Evolutionary conservation across 2,797 vertebrate genomes (phyloP).

Genomic region (Melopsittacus undulatus): DNA sequence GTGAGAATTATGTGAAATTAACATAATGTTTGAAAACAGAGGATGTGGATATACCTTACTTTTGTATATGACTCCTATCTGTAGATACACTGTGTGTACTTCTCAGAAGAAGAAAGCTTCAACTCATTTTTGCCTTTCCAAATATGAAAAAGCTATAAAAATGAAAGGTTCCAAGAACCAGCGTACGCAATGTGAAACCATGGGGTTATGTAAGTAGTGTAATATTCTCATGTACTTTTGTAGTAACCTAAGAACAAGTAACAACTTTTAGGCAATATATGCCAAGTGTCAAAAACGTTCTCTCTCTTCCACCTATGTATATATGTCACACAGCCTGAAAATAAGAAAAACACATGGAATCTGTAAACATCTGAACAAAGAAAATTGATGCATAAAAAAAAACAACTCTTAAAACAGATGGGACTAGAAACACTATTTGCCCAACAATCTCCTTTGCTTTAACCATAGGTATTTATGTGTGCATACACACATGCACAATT

Average conservation of each 20-base stretch:
- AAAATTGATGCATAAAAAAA: not conserved
- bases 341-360: not conserved
- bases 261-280: not conserved
- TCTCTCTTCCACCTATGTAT: not conserved
- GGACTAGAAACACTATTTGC: not conserved
- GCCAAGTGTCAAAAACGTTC: not conserved
- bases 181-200: not conserved
- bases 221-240: not conserved
- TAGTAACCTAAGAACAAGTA: not conserved
- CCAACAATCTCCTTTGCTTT: not conserved
- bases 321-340: not conserved
- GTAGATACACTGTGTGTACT: not conserved
- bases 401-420: not conserved
- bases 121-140: not conserved
- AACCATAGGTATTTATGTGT: not conserved
- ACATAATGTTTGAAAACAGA: not conserved
- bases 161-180: not conserved
- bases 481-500: not conserved
- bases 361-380: not conserved
- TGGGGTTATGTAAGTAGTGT: not conserved
- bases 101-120: not conserved
- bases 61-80: not conserved
- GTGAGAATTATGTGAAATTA: not conserved
- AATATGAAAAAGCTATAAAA: not conserved
- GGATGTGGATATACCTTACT: not conserved